These are phyloP conservation scores for Pituophis catenifer DNA, from an alignment of 2,113 vertebrate species.

Conservation along the genomic window DNA sequence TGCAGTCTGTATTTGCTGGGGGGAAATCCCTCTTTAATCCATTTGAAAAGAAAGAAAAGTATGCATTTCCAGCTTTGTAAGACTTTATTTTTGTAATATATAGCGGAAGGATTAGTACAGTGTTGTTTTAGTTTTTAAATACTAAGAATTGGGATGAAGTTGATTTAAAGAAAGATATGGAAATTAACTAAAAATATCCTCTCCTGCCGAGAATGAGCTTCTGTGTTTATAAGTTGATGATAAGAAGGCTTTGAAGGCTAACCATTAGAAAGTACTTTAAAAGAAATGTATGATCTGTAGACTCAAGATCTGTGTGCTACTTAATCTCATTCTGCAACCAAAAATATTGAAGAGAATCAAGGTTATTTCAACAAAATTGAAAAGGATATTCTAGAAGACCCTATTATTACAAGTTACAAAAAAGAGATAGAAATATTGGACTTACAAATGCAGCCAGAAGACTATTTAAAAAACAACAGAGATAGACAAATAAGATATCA, in stretches of 20 bases:
- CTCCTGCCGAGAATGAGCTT: too few species aligned
- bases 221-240: too few species aligned
- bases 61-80: not conserved
- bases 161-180: too few species aligned
- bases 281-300: not conserved
- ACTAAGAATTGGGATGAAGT: not conserved
- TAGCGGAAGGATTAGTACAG: not conserved
- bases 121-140: not conserved
- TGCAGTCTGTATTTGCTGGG: too few species aligned
- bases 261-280: not conserved
- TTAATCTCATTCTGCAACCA: not conserved
- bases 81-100: not conserved
- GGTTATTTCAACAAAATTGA: not conserved
- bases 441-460: not conserved
- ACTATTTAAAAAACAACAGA: not conserved
- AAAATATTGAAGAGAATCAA: not conserved
- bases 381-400: not conserved
- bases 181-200: too few species aligned
- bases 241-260: not conserved
- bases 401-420: not conserved
- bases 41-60: not conserved
- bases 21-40: not conserved
- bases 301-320: not conserved
- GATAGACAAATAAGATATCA: not conserved
- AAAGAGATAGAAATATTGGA: not conserved